A percentile compares a stretch with the other conserved stretches of the same genome.
These are phyloP conservation scores for Criorhina ranunculi DNA, from an alignment of 2,888 invertebrate species.

Conservation along the genomic window DNA sequence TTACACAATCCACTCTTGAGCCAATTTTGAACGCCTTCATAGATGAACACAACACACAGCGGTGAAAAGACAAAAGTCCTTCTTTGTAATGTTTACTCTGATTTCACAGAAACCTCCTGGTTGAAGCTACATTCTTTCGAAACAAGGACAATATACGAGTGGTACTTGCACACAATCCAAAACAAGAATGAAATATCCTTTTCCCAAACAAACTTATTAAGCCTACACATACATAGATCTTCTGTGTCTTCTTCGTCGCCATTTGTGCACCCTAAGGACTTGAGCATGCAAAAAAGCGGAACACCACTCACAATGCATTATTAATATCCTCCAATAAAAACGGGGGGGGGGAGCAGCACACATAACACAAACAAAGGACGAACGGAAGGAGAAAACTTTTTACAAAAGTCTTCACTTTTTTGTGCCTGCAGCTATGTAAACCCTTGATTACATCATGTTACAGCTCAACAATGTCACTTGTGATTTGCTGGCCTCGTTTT, in stretches of 20 bases:
- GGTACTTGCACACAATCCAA: not conserved
- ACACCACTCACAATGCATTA: conserved; percentile 63
- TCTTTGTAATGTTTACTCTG: no score
- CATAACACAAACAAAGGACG: not conserved
- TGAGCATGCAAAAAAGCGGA: conserved; percentile 29
- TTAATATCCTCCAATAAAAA: conserved; percentile 67
- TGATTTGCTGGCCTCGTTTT: conserved; percentile 74
- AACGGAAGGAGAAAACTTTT: conserved; percentile 13
- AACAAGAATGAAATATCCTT: not conserved
- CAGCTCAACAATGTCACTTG: conserved; percentile 75
- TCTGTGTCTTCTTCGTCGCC: conserved; percentile 1
- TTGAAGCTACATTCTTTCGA: not conserved
- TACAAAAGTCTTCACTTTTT: conserved; percentile 51
- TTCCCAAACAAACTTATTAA: conserved; percentile 50
- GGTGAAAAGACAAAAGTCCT: no score
- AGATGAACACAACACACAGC: no score
- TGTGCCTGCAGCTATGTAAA: conserved; percentile 70
- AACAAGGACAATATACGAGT: not conserved
- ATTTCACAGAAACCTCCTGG: no score
- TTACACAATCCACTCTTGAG: no score
- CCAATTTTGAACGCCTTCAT: no score
- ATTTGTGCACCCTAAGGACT: conserved; percentile 26
- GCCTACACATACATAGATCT: not conserved
- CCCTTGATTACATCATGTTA: conserved; percentile 77
- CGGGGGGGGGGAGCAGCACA: conserved; percentile 28